Conservation (phyloP, 2,888 invertebrate species). For the Sarcophaga rosellei region DNA sequence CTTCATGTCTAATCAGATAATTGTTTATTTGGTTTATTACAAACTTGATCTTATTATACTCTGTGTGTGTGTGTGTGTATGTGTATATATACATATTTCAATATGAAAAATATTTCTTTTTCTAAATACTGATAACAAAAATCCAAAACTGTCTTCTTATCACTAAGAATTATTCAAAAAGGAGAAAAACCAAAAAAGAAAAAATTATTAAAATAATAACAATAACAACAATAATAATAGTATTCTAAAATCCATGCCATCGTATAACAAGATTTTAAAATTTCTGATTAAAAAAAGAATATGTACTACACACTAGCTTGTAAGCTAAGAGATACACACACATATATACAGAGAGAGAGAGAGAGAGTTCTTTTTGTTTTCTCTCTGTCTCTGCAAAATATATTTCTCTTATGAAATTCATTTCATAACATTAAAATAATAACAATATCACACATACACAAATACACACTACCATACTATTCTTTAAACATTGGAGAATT, state of each 20-base stretch:
- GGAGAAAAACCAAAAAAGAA: not conserved
- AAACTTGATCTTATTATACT: conserved; percentile 54
- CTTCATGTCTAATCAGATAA: conserved; percentile 34
- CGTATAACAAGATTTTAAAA: conserved; percentile 25
- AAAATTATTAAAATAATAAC: too few relatives aligned
- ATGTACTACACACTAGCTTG: not conserved
- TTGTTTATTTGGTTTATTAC: conserved; percentile 56
- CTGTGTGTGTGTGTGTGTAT: not conserved
- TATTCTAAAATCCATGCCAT: conserved; percentile 43
- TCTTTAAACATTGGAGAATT: not conserved
- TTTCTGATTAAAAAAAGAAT: conserved; percentile 10
- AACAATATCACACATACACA: not conserved
- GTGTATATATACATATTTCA: not conserved
- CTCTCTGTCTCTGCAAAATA: not conserved
- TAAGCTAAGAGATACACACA: not conserved
- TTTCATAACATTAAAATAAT: conserved; percentile 38
- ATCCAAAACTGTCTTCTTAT: conserved; percentile 37
- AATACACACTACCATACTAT: not conserved
- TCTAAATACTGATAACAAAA: conserved; percentile 52
- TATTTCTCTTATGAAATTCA: conserved; percentile 29
- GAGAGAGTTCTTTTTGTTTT: not conserved
- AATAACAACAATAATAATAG: too few relatives aligned
- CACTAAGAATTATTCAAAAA: conserved; percentile 13
- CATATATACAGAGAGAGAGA: not conserved
- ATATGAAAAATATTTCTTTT: not conserved